phyloP scores from a whole-genome alignment of 2,113 vertebrate species.

The Pionites leucogaster region DNA sequence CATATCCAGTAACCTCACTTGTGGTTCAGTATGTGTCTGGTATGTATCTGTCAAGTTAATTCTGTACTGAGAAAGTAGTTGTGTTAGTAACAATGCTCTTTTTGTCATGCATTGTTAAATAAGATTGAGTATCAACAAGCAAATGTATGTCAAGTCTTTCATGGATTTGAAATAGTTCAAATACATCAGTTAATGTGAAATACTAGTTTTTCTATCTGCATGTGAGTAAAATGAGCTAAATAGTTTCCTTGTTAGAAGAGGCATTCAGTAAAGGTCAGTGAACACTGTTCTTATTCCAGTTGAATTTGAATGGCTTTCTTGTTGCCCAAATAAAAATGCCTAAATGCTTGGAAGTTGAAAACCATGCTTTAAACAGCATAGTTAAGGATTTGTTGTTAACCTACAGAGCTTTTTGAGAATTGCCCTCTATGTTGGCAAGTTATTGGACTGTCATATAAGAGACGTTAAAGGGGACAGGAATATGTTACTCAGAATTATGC shows the following conservation, averaged over 20 bases:
- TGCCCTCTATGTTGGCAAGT: not conserved
- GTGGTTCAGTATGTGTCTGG: not conserved
- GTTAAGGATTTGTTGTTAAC: not conserved
- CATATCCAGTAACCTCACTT: not conserved
- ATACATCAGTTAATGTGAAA: not conserved
- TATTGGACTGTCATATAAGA: not conserved
- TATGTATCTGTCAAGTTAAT: not conserved
- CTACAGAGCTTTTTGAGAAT: not conserved
- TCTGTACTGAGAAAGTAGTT: not conserved
- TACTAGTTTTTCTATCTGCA: not conserved
- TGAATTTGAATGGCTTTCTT: constrained; percentile 47
- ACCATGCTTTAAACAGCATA: not conserved
- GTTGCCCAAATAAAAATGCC: constrained; percentile 8
- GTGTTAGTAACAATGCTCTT: not conserved
- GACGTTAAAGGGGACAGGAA: not conserved
- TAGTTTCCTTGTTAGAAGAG: constrained; percentile 49
- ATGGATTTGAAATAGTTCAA: not conserved
- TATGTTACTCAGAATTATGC: not conserved
- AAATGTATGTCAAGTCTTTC: not conserved
- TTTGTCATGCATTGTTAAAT: not conserved
- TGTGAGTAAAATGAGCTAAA: constrained; percentile 23
- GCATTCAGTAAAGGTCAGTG: constrained; percentile 42
- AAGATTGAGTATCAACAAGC: not conserved
- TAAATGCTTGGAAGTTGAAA: constrained; percentile 8
- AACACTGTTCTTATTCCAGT: constrained; percentile 49